Base-by-base conservation (phyloP, 2,113 vertebrate genomes). In the Malaclemys terrapin region DNA sequence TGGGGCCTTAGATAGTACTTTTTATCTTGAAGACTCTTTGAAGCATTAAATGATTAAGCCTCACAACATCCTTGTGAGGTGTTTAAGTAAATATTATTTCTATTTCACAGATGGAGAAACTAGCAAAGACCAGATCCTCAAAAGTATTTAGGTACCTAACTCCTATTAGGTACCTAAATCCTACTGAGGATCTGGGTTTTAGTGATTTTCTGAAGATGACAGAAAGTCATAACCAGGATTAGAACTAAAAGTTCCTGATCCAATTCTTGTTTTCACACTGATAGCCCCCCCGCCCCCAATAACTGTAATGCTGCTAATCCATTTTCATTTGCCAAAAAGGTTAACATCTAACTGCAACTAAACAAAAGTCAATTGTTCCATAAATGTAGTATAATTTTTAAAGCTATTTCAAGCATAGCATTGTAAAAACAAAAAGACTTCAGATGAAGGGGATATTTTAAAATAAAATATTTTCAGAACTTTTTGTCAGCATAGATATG, bases 261-360 rank as follows among this genome's bases (percentile, higher is more conserved):
- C 78, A 29, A 24, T 24, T 89, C 49, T 65, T 84, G 35, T 45
- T 62, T 31, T 62, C 13, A 31, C 27, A 62, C 29, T 31, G 29
- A 62, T 62, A 62, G 59, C 45, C 29, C 38, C 38, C 13, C 6
- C n/a, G n/a, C n/a, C n/a, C 10, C 59, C 53, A 35, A 31, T 62
- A 62, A 31, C 59, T 31, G 59, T 62, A 6, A 14, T 62, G 29
- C 59, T 62, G 13, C 29, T 62, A 69, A 0, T 0, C 5, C 88
- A 11, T 50, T 88, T 72, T 82, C 12, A 25, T 82, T 91, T 82
- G 45, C 52, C 80, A 92, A 59, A 93, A 56, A 75, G 88, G 11
- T 83, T 50, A 79, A 65, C 91, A 83, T 65, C 94, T 95, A 79
- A 62, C 7, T n/a, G 90, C 91, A 88, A 84, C 13, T 47, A 89